Conservation (phyloP, 2,113 vertebrate genomes). For the Leptosomus discolor region DNA sequence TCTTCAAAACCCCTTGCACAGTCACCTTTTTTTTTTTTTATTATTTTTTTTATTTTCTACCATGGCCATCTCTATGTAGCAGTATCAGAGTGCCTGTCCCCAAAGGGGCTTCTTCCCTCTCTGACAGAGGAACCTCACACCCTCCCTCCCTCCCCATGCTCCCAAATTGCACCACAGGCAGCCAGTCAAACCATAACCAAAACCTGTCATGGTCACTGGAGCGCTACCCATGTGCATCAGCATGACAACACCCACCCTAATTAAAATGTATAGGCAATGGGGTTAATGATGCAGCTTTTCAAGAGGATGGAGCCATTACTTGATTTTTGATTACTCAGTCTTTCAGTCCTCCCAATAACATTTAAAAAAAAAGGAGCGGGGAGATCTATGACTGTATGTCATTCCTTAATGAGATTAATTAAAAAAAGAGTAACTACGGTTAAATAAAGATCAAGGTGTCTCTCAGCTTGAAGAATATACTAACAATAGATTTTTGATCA, state of each 20-base stretch:
- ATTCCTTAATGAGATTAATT: not conserved
- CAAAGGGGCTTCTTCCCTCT: fast-evolving
- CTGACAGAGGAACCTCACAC: not conserved
- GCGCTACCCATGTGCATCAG: fast-evolving
- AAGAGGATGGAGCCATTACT: not conserved
- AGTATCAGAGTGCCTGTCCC: not conserved
- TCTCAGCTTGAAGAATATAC: not conserved
- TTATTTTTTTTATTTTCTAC: not conserved
- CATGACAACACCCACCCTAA: not conserved
- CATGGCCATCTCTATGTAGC: not conserved
- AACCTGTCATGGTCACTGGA: not conserved
- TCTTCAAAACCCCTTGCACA: not conserved
- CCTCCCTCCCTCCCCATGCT: not conserved
- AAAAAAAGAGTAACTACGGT: no score
- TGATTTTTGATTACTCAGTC: not conserved
- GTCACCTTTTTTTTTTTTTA: not conserved
- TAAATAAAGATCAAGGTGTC: not conserved
- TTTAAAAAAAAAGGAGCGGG: no score
- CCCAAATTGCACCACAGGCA: not conserved
- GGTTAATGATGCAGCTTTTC: not conserved
- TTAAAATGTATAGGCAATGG: not conserved
- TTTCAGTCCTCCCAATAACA: not conserved
- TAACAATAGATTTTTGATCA: not conserved
- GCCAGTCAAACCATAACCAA: not conserved
- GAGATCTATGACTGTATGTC: not conserved